A percentile compares a stretch with the other conserved stretches of the same genome.
These are phyloP conservation scores for Helogale parvula DNA, from an alignment of 2,113 vertebrate genomes.

Conservation along the genomic window DNA sequence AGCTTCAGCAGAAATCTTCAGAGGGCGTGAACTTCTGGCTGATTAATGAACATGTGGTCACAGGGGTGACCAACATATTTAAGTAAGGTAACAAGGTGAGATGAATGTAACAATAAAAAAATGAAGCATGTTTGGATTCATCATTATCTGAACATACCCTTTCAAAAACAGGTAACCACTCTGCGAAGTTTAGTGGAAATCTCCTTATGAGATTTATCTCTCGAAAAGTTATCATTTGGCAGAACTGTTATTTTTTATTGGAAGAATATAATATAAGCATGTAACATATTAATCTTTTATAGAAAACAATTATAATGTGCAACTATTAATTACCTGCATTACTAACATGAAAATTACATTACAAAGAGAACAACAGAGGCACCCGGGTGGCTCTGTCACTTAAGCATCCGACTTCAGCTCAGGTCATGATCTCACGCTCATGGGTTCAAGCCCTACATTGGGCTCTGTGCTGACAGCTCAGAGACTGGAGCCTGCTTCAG, in stretches of 20 bases:
- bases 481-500: too few species aligned
- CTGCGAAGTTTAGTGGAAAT: not conserved
- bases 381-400: too few species aligned
- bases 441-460: too few species aligned
- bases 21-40: not conserved
- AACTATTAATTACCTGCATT: not conserved
- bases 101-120: not conserved
- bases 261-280: constrained; percentile 29
- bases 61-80: not conserved
- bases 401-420: too few species aligned
- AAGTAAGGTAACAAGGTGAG: not conserved
- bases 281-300: not conserved
- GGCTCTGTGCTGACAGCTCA: too few species aligned
- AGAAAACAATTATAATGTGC: not conserved
- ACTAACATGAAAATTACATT: not conserved
- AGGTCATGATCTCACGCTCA: too few species aligned
- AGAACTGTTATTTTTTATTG: not conserved
- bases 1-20: not conserved
- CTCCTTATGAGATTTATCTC: not conserved
- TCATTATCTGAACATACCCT: not conserved
- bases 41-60: not conserved
- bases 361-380: not conserved
- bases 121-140: not conserved
- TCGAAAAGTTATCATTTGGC: not conserved
- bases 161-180: not conserved